phyloP scores from a whole-genome alignment of 2,113 vertebrate species.

The Glaucomys volans region DNA sequence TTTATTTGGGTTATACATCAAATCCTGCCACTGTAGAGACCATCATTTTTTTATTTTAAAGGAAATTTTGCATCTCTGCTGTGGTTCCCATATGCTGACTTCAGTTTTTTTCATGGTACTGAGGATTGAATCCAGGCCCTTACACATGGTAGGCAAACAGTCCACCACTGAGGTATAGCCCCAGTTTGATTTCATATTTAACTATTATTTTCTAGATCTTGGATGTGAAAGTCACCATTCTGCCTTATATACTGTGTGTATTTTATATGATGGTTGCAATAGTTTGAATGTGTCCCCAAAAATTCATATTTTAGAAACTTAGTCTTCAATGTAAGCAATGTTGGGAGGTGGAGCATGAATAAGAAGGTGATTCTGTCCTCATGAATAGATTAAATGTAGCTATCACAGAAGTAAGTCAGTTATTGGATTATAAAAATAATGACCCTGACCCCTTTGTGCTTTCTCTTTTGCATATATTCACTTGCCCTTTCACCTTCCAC shows the following conservation, averaged over 20 bases:
- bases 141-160: too few species aligned
- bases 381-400: not conserved
- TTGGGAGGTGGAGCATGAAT: not conserved
- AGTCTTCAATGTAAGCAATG: not conserved
- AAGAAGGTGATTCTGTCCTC: not conserved
- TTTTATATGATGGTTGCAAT: not conserved
- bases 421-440: not conserved
- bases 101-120: too few species aligned
- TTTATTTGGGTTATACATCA: not conserved
- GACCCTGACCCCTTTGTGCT: not conserved
- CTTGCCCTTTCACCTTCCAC: not conserved
- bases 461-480: not conserved
- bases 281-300: not conserved
- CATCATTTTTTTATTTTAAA: not conserved
- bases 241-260: not conserved
- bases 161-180: too few species aligned
- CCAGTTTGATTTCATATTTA: not conserved
- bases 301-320: not conserved
- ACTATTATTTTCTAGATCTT: not conserved
- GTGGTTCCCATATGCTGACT: not conserved
- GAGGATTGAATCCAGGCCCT: too few species aligned
- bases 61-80: not conserved
- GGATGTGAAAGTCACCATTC: not conserved
- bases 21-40: not conserved
- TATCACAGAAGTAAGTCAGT: not conserved